A percentile compares a stretch with the other conserved stretches of the same genome.
Evolutionary conservation across 2,113 vertebrate species (phyloP).

Genomic region (Rhombomys opimus): DNA sequence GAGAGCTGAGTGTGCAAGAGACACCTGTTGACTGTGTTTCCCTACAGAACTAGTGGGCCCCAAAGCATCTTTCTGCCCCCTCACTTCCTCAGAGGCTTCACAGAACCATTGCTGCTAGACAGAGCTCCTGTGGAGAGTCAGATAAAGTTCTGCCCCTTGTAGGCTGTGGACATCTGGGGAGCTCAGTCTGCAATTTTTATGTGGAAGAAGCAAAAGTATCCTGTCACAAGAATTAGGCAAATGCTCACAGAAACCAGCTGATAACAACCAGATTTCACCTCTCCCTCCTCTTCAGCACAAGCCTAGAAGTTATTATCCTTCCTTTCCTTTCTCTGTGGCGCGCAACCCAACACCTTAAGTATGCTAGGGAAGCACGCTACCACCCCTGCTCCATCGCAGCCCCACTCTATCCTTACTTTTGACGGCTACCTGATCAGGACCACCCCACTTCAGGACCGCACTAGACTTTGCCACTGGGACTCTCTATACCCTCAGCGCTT

Average conservation of each 20-base stretch:
- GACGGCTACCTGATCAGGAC: not conserved
- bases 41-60: too few relatives aligned
- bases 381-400: not conserved
- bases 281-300: not conserved
- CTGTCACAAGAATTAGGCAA: not conserved
- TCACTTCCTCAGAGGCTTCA: not conserved
- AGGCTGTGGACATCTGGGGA: not conserved
- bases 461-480: not conserved
- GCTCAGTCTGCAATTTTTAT: not conserved
- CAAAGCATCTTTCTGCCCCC: not conserved
- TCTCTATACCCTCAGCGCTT: not conserved
- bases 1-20: slow-evolving; percentile 87
- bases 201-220: not conserved
- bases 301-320: not conserved
- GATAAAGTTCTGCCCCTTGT: not conserved
- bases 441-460: not conserved
- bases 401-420: not conserved
- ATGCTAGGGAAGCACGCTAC: not conserved
- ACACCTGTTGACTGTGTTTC: not conserved
- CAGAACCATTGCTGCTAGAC: not conserved
- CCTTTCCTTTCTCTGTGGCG: not conserved
- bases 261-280: not conserved
- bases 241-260: not conserved
- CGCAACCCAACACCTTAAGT: not conserved
- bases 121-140: not conserved